These are phyloP conservation scores for Coregonus ussuriensis DNA, from an alignment of 2,797 vertebrate species.

Conservation along the genomic window DNA sequence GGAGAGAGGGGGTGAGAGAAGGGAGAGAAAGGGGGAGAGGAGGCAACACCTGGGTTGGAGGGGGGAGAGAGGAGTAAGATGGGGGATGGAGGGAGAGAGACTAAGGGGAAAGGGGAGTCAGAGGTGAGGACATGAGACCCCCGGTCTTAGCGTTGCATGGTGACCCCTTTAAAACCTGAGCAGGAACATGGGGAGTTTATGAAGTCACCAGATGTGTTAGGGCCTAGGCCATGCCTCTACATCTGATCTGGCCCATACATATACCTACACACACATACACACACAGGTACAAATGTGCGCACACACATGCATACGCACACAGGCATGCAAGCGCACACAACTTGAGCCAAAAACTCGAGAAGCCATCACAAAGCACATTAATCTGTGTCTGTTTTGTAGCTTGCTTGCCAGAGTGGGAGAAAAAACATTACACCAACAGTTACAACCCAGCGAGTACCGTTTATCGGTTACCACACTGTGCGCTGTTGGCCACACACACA, in stretches of 20 bases:
- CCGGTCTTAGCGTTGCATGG: conserved; percentile 39
- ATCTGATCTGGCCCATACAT: conserved; percentile 29
- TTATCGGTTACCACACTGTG: not conserved
- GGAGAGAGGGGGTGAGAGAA: no score
- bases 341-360: not conserved
- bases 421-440: not conserved
- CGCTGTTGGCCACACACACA: not conserved
- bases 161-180: conserved; percentile 42
- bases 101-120: not conserved
- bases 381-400: not conserved
- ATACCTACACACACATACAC: conserved; percentile 12
- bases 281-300: conserved; percentile 10
- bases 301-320: not conserved
- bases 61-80: conserved; percentile 3
- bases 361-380: not conserved
- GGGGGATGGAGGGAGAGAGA: conserved; percentile 6
- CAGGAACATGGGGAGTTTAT: conserved; percentile 40
- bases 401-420: not conserved
- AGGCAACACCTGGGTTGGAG: conserved; percentile 23
- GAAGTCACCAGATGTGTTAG: conserved; percentile 40
- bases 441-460: not conserved
- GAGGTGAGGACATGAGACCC: conserved; percentile 35
- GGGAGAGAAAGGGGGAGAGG: not conserved
- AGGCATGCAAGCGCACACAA: not conserved
- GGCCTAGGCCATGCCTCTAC: conserved; percentile 20